phyloP scores from a whole-genome alignment of 2,888 invertebrate species.

The Ophion obscuratus region DNA sequence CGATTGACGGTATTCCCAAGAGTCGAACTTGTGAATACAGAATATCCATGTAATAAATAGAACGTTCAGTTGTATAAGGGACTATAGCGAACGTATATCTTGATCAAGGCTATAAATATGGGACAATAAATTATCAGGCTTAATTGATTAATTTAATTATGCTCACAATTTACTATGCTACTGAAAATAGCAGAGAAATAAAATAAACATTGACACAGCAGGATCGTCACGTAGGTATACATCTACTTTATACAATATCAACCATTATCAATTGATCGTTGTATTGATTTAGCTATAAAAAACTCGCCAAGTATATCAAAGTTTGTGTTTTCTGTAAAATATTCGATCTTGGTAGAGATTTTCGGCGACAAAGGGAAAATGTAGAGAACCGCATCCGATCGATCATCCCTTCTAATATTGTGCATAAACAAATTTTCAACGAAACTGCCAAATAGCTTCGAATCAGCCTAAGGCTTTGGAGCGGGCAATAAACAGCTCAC shows the following conservation, averaged over 20 bases:
- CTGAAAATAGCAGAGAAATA: too few species aligned
- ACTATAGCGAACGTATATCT: neutral
- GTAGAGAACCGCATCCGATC: neutral
- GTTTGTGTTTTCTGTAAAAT: slow-evolving; percentile 8
- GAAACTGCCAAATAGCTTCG: slow-evolving; percentile 61
- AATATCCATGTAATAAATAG: neutral
- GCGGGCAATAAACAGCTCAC: slow-evolving; percentile 76
- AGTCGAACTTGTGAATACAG: neutral
- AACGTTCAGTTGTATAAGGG: neutral
- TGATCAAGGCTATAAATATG: neutral
- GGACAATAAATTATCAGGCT: too few species aligned
- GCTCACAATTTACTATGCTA: too few species aligned
- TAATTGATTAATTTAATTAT: too few species aligned
- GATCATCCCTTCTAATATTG: neutral
- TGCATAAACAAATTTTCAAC: slow-evolving; percentile 60
- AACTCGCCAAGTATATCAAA: too few species aligned
- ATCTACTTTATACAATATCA: too few species aligned
- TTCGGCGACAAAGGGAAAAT: neutral
- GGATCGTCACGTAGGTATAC: too few species aligned
- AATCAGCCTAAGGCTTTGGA: slow-evolving; percentile 69
- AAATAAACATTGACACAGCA: too few species aligned
- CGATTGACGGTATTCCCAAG: neutral
- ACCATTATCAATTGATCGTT: too few species aligned
- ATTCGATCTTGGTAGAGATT: neutral
- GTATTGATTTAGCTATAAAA: too few species aligned